These are phyloP conservation scores for Struthio camelus DNA, from an alignment of 2,113 vertebrate species.

Conservation along the genomic window DNA sequence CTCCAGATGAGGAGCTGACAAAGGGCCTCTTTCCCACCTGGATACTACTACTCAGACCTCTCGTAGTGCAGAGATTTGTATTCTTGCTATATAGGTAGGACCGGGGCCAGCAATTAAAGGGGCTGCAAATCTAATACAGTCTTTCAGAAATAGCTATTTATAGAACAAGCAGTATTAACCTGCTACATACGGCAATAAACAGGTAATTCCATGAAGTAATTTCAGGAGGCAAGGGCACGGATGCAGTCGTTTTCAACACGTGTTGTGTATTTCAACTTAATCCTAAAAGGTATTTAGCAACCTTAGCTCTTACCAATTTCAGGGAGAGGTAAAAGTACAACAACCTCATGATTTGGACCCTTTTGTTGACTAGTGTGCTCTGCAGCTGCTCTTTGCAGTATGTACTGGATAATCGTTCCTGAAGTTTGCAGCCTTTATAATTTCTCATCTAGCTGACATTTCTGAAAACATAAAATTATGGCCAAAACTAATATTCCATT, in stretches of 20 bases:
- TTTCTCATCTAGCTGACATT: background rate
- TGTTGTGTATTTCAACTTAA: accelerated
- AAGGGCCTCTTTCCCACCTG: no score
- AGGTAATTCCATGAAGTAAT: accelerated
- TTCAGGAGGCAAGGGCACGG: accelerated
- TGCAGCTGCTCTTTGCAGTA: background rate
- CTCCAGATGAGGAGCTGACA: no score
- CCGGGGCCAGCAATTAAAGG: background rate
- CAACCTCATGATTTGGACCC: accelerated
- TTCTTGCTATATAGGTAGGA: accelerated
- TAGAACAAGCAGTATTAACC: accelerated
- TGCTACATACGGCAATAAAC: background rate
- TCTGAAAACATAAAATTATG: background rate
- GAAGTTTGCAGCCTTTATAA: background rate
- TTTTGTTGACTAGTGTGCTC: accelerated
- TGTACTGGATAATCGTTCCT: accelerated
- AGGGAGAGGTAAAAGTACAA: no score
- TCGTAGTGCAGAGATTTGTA: background rate
- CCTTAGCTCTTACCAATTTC: background rate
- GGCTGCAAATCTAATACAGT: background rate
- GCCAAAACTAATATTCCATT: background rate
- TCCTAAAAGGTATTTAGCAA: background rate
- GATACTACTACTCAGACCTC: no score
- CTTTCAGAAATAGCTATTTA: accelerated
- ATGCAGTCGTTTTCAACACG: background rate